These are phyloP conservation scores for Meganola albula DNA, from an alignment of 2,888 invertebrate genomes.

Conservation along the genomic window DNA sequence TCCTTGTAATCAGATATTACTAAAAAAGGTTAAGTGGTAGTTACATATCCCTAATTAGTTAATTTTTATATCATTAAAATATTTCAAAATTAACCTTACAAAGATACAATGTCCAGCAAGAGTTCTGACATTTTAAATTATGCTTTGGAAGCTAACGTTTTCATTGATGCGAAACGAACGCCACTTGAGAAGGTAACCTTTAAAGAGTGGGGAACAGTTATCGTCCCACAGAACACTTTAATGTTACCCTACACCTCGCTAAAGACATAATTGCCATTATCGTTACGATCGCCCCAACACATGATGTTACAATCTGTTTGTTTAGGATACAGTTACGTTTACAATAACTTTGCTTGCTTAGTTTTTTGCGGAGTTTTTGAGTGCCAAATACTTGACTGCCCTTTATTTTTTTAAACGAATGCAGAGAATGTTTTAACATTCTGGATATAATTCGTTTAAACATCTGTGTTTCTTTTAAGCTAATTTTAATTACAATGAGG, in stretches of 20 bases:
- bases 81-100: no score
- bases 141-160: constrained; percentile 13
- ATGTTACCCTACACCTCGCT: constrained; percentile 38
- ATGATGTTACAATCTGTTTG: not conserved
- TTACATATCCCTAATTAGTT: no score
- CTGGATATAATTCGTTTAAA: no score
- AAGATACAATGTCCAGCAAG: not conserved
- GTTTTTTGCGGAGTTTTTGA: constrained; percentile 23
- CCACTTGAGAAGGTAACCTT: constrained; percentile 29
- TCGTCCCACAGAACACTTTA: constrained; percentile 46
- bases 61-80: no score
- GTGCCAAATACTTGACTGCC: constrained; percentile 27
- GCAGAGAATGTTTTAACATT: not conserved
- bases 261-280: constrained; percentile 48
- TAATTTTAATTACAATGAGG: no score
- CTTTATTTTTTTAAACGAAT: constrained; percentile 13
- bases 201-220: constrained; percentile 29
- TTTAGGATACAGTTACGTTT: not conserved
- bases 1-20: no score
- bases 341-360: constrained; percentile 17
- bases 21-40: no score
- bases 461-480: no score
- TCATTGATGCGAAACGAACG: constrained; percentile 34
- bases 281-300: constrained; percentile 3
- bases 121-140: constrained; percentile 18